Conservation (phyloP, 2,113 vertebrate genomes). For the Heliornis fulica region DNA sequence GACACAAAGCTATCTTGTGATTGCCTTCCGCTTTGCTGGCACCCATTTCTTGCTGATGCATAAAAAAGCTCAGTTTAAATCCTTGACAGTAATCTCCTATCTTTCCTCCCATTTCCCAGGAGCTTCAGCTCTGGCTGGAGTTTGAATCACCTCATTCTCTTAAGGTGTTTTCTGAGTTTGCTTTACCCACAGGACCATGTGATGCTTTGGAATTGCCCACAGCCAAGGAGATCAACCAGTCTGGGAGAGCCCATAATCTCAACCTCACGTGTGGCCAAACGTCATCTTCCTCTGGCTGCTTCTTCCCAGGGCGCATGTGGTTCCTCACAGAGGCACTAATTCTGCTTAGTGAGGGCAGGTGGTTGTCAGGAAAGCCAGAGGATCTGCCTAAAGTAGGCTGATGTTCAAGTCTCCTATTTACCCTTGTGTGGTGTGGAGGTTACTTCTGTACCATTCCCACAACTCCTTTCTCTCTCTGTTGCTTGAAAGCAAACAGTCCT, state of each 20-base stretch:
- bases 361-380: neutral
- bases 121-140: neutral
- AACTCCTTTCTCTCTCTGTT: neutral
- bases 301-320: neutral
- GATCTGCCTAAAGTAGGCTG: neutral
- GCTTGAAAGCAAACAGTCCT: neutral
- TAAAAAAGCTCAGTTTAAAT: neutral
- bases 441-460: neutral
- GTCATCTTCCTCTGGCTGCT: neutral
- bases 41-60: neutral
- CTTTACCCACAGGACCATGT: neutral
- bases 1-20: conserved; percentile 28
- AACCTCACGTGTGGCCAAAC: accelerated
- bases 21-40: neutral
- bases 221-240: neutral
- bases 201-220: neutral
- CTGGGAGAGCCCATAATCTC: neutral
- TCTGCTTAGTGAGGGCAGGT: neutral
- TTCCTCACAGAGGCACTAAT: neutral
- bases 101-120: neutral
- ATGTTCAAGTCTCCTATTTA: neutral
- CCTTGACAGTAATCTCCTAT: neutral
- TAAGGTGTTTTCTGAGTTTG: neutral
- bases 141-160: neutral
- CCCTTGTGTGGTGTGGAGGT: neutral